These are phyloP conservation scores for Caenorhabditis sp. DNA, from an alignment of 2,888 invertebrate genomes.

Conservation along the genomic window DNA sequence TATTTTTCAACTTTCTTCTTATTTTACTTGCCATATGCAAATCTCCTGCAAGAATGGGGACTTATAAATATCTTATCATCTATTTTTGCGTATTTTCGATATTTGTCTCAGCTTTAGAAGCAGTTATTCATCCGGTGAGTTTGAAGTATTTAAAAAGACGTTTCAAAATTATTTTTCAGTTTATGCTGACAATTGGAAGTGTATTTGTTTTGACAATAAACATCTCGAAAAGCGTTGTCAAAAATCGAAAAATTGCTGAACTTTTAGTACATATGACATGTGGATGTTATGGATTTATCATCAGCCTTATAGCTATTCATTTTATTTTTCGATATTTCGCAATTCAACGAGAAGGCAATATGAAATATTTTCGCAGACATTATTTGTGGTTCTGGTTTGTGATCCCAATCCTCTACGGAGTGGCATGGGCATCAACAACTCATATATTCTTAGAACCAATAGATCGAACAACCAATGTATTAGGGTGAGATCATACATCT, in stretches of 20 bases:
- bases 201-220: not conserved
- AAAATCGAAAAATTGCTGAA: not conserved
- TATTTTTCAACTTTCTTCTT: not conserved
- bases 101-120: not conserved
- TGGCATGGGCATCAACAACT: not conserved
- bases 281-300: not conserved
- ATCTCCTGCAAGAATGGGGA: not conserved
- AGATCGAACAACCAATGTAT: not conserved
- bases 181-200: not conserved
- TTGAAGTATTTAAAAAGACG: not conserved
- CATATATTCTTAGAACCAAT: not conserved
- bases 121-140: not conserved
- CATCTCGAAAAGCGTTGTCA: not conserved
- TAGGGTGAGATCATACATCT: not conserved
- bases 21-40: not conserved
- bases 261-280: not conserved
- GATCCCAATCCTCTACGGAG: not conserved
- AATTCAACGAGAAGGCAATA: not conserved
- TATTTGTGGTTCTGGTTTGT: not conserved
- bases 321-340: not conserved
- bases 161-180: too few species aligned
- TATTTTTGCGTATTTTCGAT: not conserved
- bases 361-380: not conserved
- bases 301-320: not conserved
- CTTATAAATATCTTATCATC: not conserved